Evolutionary conservation across 2,888 invertebrate species (phyloP).

Genomic region (Agapetus fuscipes): DNA sequence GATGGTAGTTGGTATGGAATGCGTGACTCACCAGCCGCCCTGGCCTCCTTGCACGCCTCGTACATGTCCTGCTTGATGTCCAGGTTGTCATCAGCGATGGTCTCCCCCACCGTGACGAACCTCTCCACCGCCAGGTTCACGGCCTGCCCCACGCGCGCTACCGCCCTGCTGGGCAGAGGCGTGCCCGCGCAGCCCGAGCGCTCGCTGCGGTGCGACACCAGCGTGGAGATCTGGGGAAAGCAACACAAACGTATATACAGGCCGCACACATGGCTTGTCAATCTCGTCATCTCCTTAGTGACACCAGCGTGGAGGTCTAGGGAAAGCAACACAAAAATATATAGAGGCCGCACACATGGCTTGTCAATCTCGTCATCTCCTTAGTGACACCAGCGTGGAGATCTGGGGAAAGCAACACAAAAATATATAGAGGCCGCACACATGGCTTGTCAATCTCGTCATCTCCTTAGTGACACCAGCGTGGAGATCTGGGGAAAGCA

Average conservation of each 20-base stretch:
- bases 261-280: no score
- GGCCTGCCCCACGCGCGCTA: constrained; percentile 89
- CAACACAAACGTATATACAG: constrained; percentile 28
- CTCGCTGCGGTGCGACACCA: constrained; percentile 74
- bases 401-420: no score
- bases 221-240: constrained; percentile 75
- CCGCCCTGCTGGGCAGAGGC: constrained; percentile 58
- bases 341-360: no score
- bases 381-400: constrained; percentile 84
- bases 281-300: no score
- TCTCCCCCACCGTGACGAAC: constrained; percentile 96
- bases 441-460: no score
- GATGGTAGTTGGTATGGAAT: no score
- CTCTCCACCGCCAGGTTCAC: constrained; percentile 95
- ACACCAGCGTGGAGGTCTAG: no score
- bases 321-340: no score
- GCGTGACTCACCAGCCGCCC: constrained; percentile 71
- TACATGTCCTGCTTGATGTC: constrained; percentile 98
- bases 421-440: constrained; percentile 25
- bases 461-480: no score
- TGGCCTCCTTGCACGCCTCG: constrained; percentile 94
- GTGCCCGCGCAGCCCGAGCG: constrained; percentile 49
- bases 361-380: no score
- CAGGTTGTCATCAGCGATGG: constrained; percentile 96
- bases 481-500: no score